phyloP scores from a whole-genome alignment of 2,888 invertebrate genomes.

The Torymus aiolomorphi region DNA sequence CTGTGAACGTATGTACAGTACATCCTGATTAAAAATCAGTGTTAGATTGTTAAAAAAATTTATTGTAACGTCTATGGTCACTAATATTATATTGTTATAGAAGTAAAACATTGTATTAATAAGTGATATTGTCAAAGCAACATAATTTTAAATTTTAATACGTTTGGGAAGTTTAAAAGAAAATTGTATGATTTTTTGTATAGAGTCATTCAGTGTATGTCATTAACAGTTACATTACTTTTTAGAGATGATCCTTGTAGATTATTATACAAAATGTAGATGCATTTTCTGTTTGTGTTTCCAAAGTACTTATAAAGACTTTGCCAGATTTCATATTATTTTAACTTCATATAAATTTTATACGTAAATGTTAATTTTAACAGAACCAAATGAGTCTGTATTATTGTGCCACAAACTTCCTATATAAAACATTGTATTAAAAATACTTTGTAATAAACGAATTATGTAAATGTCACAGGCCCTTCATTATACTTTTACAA shows the following conservation, averaged over 20 bases:
- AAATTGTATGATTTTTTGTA: slow-evolving; percentile 46
- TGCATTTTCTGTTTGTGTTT: slow-evolving; percentile 40
- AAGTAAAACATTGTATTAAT: slow-evolving; percentile 67
- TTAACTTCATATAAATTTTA: slow-evolving; percentile 45
- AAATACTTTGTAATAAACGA: slow-evolving; percentile 63
- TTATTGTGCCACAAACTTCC: slow-evolving; percentile 65
- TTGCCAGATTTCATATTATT: slow-evolving; percentile 27
- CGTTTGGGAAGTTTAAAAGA: slow-evolving; percentile 40
- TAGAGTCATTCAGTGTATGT: slow-evolving; percentile 38
- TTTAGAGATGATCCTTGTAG: slow-evolving; percentile 49
- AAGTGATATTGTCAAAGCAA: slow-evolving; percentile 64
- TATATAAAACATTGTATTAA: slow-evolving; percentile 61
- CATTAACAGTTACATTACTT: slow-evolving; percentile 21
- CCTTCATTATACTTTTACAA: slow-evolving; percentile 50
- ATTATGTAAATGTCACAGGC: slow-evolving; percentile 62
- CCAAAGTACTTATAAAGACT: slow-evolving; percentile 20
- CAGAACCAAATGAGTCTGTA: slow-evolving; percentile 55
- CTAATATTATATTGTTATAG: slow-evolving; percentile 68
- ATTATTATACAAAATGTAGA: slow-evolving; percentile 39
- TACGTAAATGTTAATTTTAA: slow-evolving; percentile 54
- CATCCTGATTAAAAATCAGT: slow-evolving; percentile 71
- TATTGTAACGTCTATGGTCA: slow-evolving; percentile 64
- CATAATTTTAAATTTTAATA: slow-evolving; percentile 55
- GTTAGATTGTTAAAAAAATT: slow-evolving; percentile 70
- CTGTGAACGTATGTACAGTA: slow-evolving; percentile 69